Base-by-base conservation (phyloP, 2,797 vertebrate genomes). In the Epinephelus malabaricus region DNA sequence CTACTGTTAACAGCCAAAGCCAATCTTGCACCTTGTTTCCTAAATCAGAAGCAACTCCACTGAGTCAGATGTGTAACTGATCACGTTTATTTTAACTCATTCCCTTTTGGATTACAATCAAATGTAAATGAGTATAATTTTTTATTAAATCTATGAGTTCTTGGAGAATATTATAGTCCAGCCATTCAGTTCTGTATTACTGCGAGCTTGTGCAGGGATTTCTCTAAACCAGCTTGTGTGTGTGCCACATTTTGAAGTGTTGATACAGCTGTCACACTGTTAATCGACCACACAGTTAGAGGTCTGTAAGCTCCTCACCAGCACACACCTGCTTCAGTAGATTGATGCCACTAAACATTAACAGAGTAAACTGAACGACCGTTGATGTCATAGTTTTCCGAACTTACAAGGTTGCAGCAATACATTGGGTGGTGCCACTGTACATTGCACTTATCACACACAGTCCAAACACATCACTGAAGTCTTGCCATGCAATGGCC, bases 401-500 rank as follows among this genome's bases (percentile, higher is more conserved):
- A 25, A 77, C 51, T 75, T 78, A 67, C 64, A 79, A 62, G 45
- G n/a, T 67, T 76, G 61, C 76, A 81, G 81, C 79, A 77, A 59
- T 66, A 83, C 47, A 14, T 77, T 75, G 69, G 74, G 73, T 58
- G 73, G 79, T 88, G 78, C 81, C 77, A 65, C 69, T 81, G 76
- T 78, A 83, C 66, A 69, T 81, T 88, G 79, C 87, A 82, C 81
- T 85, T 86, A 82, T 83, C 51, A 85, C 51, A 53, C 80, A 56
- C 56, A 85, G 71, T 88, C 73, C 58, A 76, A 80, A 86, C 67
- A 83, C 67, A 74, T 77, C 77, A 81, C 73, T 65, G 40, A 75
- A 25, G 38, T 89, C 72, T 12, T n/a, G 86, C 68, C 83, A 88
- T 83, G 50, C 82, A 69, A 83, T 88, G 91, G 73, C 81, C 78